These are phyloP conservation scores for Formicarius rufipectus DNA, from an alignment of 2,113 vertebrate species.

Conservation along the genomic window DNA sequence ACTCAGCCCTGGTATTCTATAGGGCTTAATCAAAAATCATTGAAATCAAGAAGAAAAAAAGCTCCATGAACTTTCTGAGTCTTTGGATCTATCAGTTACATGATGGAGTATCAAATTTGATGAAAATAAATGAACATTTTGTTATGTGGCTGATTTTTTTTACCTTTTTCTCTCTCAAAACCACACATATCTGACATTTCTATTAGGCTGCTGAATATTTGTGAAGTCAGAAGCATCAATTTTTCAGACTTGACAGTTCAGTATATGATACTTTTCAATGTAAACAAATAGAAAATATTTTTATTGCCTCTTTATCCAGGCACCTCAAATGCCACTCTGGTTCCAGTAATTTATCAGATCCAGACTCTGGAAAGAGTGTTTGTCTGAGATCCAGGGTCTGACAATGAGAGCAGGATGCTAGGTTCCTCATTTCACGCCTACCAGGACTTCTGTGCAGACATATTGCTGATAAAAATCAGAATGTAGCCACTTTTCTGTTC, in stretches of 20 bases:
- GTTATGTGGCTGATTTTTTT: neutral
- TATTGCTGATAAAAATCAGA: conserved; percentile 4
- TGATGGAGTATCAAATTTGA: neutral
- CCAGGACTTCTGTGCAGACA: neutral
- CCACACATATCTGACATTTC: conserved; percentile 23
- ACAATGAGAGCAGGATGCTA: neutral
- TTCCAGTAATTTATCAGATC: conserved; percentile 16
- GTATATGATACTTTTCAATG: conserved; percentile 28
- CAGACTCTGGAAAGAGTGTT: neutral
- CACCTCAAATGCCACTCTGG: neutral
- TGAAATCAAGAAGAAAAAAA: neutral
- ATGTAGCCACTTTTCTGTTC: neutral
- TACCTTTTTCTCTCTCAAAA: neutral
- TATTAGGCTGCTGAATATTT: conserved; percentile 31
- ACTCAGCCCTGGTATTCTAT: neutral
- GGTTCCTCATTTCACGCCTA: neutral
- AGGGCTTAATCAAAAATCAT: neutral
- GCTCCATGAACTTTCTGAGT: neutral
- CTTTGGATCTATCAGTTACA: neutral
- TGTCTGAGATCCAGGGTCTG: neutral
- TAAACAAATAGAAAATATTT: conserved; percentile 58
- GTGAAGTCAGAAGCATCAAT: conserved; percentile 46
- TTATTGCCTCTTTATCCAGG: conserved; percentile 31
- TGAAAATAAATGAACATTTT: conserved; percentile 39
- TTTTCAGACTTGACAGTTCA: conserved; percentile 57